phyloP scores from a whole-genome alignment of 2,113 vertebrate species.

The Promerops cafer region DNA sequence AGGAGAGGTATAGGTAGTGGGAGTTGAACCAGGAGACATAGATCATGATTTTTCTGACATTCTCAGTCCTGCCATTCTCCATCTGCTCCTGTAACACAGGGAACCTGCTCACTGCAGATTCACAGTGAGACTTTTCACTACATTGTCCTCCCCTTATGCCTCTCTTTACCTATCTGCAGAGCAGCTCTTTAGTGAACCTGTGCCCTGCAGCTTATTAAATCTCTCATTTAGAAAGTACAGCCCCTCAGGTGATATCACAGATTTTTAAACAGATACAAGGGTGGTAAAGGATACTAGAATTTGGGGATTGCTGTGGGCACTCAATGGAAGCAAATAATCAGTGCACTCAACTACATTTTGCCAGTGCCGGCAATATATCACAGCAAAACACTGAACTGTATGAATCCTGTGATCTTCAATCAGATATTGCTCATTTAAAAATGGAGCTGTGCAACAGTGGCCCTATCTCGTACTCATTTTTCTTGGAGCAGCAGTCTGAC shows the following conservation, averaged over 20 bases:
- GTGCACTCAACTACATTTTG: background rate
- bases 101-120: background rate
- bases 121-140: background rate
- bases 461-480: constrained; percentile 42
- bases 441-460: constrained; percentile 33
- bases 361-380: background rate
- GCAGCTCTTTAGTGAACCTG: background rate
- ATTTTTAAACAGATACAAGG: background rate
- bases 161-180: background rate
- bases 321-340: background rate
- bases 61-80: background rate
- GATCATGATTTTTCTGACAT: background rate
- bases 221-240: background rate
- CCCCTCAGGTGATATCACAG: background rate
- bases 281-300: background rate
- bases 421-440: constrained; percentile 48
- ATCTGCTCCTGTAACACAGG: background rate
- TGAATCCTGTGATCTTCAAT: background rate
- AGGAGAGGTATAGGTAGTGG: background rate
- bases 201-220: background rate
- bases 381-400: background rate
- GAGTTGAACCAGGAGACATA: background rate
- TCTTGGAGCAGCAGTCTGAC: constrained; percentile 39
- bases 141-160: background rate
- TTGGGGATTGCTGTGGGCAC: background rate